Percentiles rank a stretch among this genome's conserved stretches.
These are phyloP conservation scores for Chromoteleia sp. DNA, from an alignment of 2,888 invertebrate species.

Conservation along the genomic window DNA sequence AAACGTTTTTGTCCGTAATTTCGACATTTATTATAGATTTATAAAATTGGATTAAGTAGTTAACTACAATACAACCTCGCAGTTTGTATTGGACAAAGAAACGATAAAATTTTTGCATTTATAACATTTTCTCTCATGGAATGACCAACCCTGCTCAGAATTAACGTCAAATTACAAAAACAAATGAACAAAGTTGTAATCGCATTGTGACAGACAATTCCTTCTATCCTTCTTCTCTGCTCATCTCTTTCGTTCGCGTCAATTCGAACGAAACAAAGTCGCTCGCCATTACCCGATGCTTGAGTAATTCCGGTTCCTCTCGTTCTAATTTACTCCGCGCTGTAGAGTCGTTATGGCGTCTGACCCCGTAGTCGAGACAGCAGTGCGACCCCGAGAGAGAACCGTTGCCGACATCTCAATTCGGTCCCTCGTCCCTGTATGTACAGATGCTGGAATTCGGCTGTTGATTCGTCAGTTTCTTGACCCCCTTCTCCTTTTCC, in stretches of 20 bases:
- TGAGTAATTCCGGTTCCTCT: constrained; percentile 62
- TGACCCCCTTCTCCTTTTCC: constrained; percentile 47
- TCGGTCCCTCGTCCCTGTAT: constrained; percentile 52
- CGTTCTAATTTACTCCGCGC: constrained; percentile 64
- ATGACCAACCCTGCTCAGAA: not conserved
- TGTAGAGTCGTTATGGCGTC: constrained; percentile 67
- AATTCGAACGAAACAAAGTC: constrained; percentile 44
- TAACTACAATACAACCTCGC: too few relatives aligned
- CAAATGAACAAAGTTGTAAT: constrained; percentile 19
- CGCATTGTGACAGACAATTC: constrained; percentile 12
- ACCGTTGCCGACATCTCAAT: constrained; percentile 70
- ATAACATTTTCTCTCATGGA: not conserved
- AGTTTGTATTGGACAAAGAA: too few relatives aligned
- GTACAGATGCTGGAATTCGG: constrained; percentile 57
- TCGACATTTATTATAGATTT: too few relatives aligned
- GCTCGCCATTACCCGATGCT: constrained; percentile 40
- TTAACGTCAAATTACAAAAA: constrained; percentile 20
- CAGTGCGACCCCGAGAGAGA: constrained; percentile 62
- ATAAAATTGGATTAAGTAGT: too few relatives aligned
- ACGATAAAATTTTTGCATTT: not conserved
- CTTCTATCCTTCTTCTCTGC: constrained; percentile 1
- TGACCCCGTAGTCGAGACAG: constrained; percentile 67
- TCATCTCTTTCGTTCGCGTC: constrained; percentile 15
- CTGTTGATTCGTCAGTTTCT: constrained; percentile 67
- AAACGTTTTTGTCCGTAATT: too few relatives aligned